Base-by-base conservation (phyloP, 1,140 invertebrate genomes). In the Macrocentrus cingulum region DNA sequence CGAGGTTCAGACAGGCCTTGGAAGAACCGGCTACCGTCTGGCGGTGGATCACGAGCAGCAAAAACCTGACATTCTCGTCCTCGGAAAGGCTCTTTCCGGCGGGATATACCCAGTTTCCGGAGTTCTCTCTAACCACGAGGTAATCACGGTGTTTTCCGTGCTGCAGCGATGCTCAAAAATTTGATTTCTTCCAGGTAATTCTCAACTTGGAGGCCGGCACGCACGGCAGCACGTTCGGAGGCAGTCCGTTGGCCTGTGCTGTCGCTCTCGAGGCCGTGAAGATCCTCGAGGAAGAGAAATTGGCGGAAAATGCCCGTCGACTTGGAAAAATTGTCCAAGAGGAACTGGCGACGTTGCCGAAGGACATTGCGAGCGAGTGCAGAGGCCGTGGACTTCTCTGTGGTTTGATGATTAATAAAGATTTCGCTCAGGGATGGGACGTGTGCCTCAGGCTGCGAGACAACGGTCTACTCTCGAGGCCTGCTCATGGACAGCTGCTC, bases 1-100 rank as follows among this genome's bases (percentile, higher is more conserved):
- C 79, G 97, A 99, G 77, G 93, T 99, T 8, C 98, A 99, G 77
- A 94, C 92, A 8, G 93, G 93, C 4, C 81, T 97, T 58, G 91
- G 89, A 11, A 84, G 98, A 58, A 99, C 97, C 2, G 98, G 97
- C 23, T 94, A 87, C 79, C 76, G 94, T 56, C 71, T 99, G 39
- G 92, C 91, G 11, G 88, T 91, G 0, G 89, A 99, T 71, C 87
- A 99, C 74, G 96, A 99, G 70, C 82, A 88, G 51, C 95, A 88
- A 2, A 82, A 82, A 44, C 90, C 91, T 2, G 91, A 93, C 71
- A 84, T 93, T 51, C 69, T 93, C 1, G 75, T 89, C 25, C 75
- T 94, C 3, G 91, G 91, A 1, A 94, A 93, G 79, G 91, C 91
- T 2, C 73, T 92, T 5, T 90, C 87, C n/a, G 91, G 90, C n/a